A percentile compares a stretch with the other conserved stretches of the same genome.
These are phyloP conservation scores for Allolobophora icterica DNA, from an alignment of 2,888 invertebrate genomes.

Conservation along the genomic window DNA sequence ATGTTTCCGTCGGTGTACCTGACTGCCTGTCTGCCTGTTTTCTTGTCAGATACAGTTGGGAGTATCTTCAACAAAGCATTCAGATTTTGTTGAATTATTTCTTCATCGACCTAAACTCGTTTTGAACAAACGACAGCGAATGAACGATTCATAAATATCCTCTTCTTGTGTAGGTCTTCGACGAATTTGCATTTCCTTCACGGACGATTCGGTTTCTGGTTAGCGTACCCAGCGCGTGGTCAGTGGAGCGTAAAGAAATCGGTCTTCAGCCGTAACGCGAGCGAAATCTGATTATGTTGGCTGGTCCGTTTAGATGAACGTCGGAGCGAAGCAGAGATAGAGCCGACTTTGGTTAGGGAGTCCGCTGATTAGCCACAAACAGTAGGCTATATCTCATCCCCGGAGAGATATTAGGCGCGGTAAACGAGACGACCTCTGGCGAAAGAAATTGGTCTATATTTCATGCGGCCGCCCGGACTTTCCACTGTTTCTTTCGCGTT, in stretches of 20 bases:
- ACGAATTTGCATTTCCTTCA: constrained; percentile 17
- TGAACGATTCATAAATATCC: background rate
- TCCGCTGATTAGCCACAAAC: background rate
- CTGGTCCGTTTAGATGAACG: constrained; percentile 6
- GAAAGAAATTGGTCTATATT: constrained; percentile 13
- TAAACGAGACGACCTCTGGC: background rate
- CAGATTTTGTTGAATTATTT: background rate
- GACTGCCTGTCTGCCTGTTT: background rate
- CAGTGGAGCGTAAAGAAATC: background rate
- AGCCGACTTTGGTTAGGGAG: constrained; percentile 1
- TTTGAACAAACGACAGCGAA: background rate
- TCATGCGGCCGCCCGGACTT: background rate
- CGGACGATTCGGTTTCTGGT: constrained; percentile 6
- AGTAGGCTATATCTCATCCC: background rate
- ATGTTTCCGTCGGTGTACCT: too few relatives aligned
- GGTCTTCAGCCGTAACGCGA: background rate
- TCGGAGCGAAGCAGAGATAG: background rate
- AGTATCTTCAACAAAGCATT: constrained; percentile 14
- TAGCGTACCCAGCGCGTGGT: background rate
- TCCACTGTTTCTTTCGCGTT: background rate
- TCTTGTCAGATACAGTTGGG: background rate
- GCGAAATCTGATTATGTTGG: background rate
- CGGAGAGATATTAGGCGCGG: constrained; percentile 17
- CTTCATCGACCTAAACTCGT: background rate
- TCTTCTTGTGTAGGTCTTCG: background rate